Base-by-base conservation (phyloP, 2,888 invertebrate genomes). In the Lasioglossum zephyrum region DNA sequence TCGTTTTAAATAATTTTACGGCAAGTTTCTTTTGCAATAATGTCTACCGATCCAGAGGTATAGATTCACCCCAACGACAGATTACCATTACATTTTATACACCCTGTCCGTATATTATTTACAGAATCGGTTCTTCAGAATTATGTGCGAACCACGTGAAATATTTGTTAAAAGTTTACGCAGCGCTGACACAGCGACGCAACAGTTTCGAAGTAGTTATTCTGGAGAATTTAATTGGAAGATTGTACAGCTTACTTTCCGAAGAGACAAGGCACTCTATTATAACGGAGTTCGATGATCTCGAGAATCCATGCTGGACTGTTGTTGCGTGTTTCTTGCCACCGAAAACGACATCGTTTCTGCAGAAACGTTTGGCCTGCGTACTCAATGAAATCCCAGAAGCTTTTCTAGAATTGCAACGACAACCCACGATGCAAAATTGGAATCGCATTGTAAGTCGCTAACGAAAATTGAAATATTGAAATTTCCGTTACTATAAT, bases 141-240 rank as follows among this genome's bases (percentile, higher is more conserved):
- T 79, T 94, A 41, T 92, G 93, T 78, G 90, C 88, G 70, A 86
- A 85, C 66, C 93, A 94, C 31, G 85, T 95, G 11, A 92, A 91
- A 73, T 92, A 92, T 79, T 88, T 95, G 18, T 87, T 94, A 49
- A 89, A 88, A 77, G 82, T 93, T 13, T 93, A 94, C 39, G 85
- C 91, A 11, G 70, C 72, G 3, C 80, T 95, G 4, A 49, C 57
- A 49, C 81, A 91, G 18, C 91, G 94, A 78, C 82, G 83, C 53
- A 89, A 90, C 31, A 89, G 88, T 78, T 60, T 94, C 1, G 92
- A 93, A 80, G 80, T 90, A 2, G 82, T 92, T 18, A 87, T 94
- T 22, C 57, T 95, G 5, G 82, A 88, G 16, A 92, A 90, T 84
- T 87, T 94, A 77, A 92, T 95, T 26, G 81, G 87, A 2, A 91